These are phyloP conservation scores for Sphyrna mokarran DNA, from an alignment of 2,113 vertebrate species.

Conservation along the genomic window DNA sequence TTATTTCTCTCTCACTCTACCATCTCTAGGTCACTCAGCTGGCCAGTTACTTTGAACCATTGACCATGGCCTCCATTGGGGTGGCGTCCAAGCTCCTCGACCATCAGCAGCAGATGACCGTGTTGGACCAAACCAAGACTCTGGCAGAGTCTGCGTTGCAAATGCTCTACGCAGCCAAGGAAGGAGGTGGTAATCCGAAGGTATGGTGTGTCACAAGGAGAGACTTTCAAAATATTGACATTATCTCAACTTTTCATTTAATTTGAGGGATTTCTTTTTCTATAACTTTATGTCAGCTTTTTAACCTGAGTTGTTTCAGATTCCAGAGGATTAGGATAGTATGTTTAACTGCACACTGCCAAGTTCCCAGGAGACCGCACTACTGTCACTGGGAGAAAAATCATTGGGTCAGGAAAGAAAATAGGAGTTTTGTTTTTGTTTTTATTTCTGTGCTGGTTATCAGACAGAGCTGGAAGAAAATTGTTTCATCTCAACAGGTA, in stretches of 20 bases:
- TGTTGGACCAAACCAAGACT: constrained; percentile 94
- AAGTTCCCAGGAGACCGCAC: not conserved
- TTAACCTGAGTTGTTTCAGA: not conserved
- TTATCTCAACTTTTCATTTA: no score
- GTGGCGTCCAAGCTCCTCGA: constrained; percentile 83
- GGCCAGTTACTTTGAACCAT: constrained; percentile 89
- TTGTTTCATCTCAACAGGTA: no score
- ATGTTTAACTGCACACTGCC: not conserved
- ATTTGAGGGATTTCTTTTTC: not conserved
- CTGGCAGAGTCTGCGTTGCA: constrained; percentile 91
- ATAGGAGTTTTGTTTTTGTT: not conserved
- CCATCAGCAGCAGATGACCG: constrained; percentile 95
- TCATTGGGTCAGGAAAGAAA: not conserved
- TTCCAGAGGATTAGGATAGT: not conserved
- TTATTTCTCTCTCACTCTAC: not conserved
- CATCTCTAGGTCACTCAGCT: constrained; percentile 79
- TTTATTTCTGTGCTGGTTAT: not conserved
- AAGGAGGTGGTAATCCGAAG: constrained; percentile 97
- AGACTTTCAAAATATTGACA: not conserved
- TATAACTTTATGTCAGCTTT: not conserved
- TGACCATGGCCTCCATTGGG: constrained; percentile 84
- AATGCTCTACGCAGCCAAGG: constrained; percentile 95
- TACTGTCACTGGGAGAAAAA: not conserved
- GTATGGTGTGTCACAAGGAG: constrained; percentile 47
- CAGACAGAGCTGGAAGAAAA: no score